Evolutionary conservation across 2,888 invertebrate species (phyloP), one percentile per base, ranked within the genome.

Genomic region (Tiliacea citrago): DNA sequence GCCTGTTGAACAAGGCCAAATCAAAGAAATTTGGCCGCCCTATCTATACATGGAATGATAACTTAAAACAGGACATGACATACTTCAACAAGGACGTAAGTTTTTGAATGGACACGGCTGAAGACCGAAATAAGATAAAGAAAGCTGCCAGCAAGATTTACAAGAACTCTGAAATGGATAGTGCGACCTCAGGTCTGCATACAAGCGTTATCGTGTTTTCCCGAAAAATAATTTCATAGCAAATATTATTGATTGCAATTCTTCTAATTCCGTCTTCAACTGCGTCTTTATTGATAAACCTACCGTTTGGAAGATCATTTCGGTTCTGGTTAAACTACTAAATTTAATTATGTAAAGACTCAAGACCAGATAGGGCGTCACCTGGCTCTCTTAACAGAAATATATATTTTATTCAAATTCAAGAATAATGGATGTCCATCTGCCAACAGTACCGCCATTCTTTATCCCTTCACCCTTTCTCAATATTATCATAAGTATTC

Each of bases 401-500:
- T 66, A 9, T 16, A 68, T 71, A n/a, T n/a, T n/a, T 47, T 57
- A n/a, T 73, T n/a, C 12, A 13, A 69, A 60, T 51, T 49, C 60
- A 45, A 61, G 53, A 67, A 60, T 58, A 49, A 63, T n/a, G 21
- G 42, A 79, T n/a, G 29, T 9, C 60, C 86, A 85, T 84, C 87
- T 86, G 86, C 42, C 49, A 10, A 7, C 21, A 60, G 16, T 16
- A 45, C 73, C 21, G 21, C 55, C 58, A 67, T 79, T 67, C 39
- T 65, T 74, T 72, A 79, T 12, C 4, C 16, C 42, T 45, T 13
- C 35, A 87, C 77, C 87, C 83, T 81, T 86, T 84, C 57, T 29
- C 60, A 63, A 81, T 84, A 87, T 87, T 86, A 86, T 79, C 82
- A 84, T 84, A 80, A 77, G 77, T 87, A 86, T 87, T 63, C 84